Conservation (phyloP, 30 jellyfish, hydroid and myxozoan species). For the Thelohanellus kitauei region DNA sequence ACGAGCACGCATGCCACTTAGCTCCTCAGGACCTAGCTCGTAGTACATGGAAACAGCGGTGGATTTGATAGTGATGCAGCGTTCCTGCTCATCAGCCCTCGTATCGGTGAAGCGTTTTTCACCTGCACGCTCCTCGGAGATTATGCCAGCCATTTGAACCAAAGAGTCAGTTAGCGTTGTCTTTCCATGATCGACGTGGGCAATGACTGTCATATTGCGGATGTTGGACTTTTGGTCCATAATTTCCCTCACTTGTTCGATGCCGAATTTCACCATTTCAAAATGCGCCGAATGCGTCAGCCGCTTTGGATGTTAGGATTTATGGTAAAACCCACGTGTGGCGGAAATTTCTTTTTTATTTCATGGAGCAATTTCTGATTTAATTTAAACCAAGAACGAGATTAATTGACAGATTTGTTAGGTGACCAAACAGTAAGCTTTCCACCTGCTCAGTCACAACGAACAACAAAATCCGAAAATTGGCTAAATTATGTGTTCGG, state of each 20-base stretch:
- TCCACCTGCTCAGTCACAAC: no score
- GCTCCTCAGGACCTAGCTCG: constrained; percentile 40
- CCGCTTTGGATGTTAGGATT: no score
- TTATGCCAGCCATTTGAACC: constrained; percentile 94
- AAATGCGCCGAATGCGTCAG: no score
- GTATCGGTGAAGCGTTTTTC: constrained; percentile 96
- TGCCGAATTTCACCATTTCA: no score
- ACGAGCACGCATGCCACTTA: constrained; percentile 27
- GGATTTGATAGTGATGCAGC: constrained; percentile 89
- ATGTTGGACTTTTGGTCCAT: constrained; percentile 85
- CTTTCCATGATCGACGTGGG: constrained; percentile 97
- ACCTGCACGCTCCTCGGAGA: constrained; percentile 91
- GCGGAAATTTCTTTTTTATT: no score
- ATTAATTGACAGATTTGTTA: no score
- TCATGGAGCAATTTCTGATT: no score
- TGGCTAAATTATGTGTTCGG: no score
- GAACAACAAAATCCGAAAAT: no score
- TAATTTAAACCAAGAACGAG: no score
- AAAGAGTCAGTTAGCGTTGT: constrained; percentile 87
- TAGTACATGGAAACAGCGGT: constrained; percentile 98
- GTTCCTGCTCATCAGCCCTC: constrained; percentile 91
- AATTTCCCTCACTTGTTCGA: constrained; percentile 91
- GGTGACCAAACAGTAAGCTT: no score
- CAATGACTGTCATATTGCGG: constrained; percentile 97
- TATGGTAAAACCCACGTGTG: no score